Evolutionary conservation across 1,140 invertebrate species (phyloP), one percentile per base, ranked within the genome.

Genomic region (Caenorhabditis latens): DNA sequence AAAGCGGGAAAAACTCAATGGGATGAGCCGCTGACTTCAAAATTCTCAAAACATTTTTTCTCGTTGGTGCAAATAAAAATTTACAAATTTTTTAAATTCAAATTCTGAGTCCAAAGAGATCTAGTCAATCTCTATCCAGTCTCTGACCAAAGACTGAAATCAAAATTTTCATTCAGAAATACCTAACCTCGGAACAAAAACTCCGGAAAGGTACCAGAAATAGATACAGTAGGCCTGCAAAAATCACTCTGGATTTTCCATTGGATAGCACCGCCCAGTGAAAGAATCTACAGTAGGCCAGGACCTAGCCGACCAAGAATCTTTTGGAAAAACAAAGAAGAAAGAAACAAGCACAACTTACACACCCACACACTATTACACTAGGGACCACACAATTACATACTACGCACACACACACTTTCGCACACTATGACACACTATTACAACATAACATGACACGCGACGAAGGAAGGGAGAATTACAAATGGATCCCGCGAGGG

Each of bases 11-110:
- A 57, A 8, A 57, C 55, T 57, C 55, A 57, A 57, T 57, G 55
- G 55, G 55, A 57, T 57, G 55, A 57, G 55, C 55, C 55, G 55
- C 55, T 57, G 55, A 57, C 55, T 57, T 57, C 19, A 11, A 57
- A 57, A 57, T 50, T 50, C 11, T 19, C 16, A 11, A 50, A 50
- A 50, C n/a, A n/a, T n/a, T n/a, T n/a, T n/a, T 57, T 57, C 19
- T 57, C 19, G 8, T n/a, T 11, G 8, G n/a, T 57, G 8, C 8
- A 16, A 16, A 11, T 19, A 57, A 16, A 57, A 57, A 57, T 57
- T 4, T 57, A 4, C 55, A 57, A 13, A 13, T 16, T 19, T 57
- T 57, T 13, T 13, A 11, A 4, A 11, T 57, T 57, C 8, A 13
- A 57, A 57, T 16, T 57, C 19, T 57, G 55, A 57, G 55, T 19